Percentiles rank a stretch among this genome's conserved stretches.
Conservation (phyloP, 2,113 vertebrate species). For the Peucedramus taeniatus region DNA sequence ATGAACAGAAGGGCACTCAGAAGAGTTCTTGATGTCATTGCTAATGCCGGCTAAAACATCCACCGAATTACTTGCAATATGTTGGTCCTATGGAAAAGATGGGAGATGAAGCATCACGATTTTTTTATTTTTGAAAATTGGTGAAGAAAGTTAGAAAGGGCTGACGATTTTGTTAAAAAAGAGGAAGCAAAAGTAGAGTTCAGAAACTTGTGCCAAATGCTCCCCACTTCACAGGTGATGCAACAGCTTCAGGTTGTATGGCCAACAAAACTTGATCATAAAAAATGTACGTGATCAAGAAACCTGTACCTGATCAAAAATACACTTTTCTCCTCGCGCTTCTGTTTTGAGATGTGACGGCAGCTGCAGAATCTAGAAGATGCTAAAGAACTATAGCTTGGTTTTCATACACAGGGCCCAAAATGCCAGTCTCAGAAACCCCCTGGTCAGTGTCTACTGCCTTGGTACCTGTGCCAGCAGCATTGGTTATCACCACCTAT, state of each 20-base stretch:
- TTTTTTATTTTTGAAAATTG: neutral
- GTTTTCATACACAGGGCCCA: neutral
- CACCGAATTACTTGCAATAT: neutral
- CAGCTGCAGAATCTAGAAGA: neutral
- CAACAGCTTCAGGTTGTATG: rapidly evolving
- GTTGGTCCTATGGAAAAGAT: neutral
- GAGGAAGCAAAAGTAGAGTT: neutral
- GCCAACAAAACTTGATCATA: neutral
- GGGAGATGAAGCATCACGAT: rapidly evolving
- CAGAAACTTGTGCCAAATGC: neutral
- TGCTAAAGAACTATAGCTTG: neutral
- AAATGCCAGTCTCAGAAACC: neutral
- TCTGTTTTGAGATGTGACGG: neutral
- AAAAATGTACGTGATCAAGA: neutral
- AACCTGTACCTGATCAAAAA: neutral
- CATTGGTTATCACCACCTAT: neutral
- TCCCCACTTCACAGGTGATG: neutral
- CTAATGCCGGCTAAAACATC: neutral
- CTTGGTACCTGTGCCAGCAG: neutral
- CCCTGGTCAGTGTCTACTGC: neutral
- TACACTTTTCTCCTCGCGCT: neutral
- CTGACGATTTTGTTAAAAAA: neutral
- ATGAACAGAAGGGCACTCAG: neutral
- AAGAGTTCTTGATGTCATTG: neutral
- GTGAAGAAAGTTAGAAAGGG: neutral